Percentiles rank a stretch among this genome's conserved stretches.
Conservation (phyloP, 2,797 vertebrate genomes). For the Clarias platycephalus region DNA sequence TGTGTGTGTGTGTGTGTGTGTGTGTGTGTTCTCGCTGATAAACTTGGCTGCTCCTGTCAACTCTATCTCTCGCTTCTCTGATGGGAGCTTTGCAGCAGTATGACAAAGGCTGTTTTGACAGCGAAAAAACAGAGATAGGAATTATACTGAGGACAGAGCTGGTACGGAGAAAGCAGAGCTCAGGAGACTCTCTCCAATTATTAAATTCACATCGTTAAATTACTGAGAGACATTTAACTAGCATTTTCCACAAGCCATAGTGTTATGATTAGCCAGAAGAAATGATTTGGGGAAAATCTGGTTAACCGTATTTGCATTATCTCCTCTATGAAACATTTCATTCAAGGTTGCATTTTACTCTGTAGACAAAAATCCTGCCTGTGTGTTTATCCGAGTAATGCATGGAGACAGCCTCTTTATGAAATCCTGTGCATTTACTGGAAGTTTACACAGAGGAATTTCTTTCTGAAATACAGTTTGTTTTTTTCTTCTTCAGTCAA, state of each 20-base stretch:
- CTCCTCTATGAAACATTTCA: not conserved
- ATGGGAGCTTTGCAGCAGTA: slow-evolving; percentile 68
- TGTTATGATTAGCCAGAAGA: not conserved
- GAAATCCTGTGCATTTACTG: slow-evolving; percentile 53
- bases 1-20: slow-evolving; percentile 12
- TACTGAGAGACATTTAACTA: not conserved
- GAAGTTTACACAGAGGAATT: slow-evolving; percentile 59
- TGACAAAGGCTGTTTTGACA: slow-evolving; percentile 73
- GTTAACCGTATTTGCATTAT: not conserved
- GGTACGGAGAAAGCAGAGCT: slow-evolving; percentile 53
- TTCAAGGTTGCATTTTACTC: slow-evolving; percentile 10
- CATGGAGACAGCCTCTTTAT: slow-evolving; percentile 14
- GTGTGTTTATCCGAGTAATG: not conserved
- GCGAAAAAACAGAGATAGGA: slow-evolving; percentile 66
- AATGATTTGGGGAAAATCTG: not conserved
- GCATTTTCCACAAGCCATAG: not conserved
- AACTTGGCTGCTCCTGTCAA: slow-evolving; percentile 66
- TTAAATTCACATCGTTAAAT: slow-evolving; percentile 5
- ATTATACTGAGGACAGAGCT: slow-evolving; percentile 62
- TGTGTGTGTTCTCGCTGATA: slow-evolving; percentile 39
- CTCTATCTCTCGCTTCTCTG: slow-evolving; percentile 58
- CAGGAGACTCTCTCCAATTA: slow-evolving; percentile 31
- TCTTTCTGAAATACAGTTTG: slow-evolving; percentile 65
- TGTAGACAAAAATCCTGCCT: not conserved
- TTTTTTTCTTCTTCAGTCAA: slow-evolving; percentile 60